These are phyloP conservation scores for Athalia cordata DNA, from an alignment of 2,888 invertebrate genomes.

Conservation along the genomic window DNA sequence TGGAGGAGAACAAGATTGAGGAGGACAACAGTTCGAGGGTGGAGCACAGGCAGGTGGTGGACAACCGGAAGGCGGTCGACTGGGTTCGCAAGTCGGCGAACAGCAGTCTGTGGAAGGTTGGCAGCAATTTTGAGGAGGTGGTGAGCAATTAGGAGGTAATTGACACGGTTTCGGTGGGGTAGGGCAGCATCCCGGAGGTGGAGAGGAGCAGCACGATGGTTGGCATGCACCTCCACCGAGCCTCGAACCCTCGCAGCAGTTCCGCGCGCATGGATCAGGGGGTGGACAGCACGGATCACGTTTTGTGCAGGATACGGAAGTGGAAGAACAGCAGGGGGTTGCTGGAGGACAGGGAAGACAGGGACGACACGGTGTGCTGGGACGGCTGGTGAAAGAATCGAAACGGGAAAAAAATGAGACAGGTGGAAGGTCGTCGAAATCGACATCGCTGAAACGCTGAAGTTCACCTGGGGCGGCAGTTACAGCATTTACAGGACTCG, in stretches of 20 bases:
- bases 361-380: constrained; percentile 38
- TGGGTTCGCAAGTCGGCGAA: background rate
- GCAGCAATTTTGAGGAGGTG: constrained; percentile 10
- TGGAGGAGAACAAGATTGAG: constrained; percentile 35
- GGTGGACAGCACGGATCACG: constrained; percentile 29
- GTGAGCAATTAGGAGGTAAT: constrained; percentile 2
- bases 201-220: background rate
- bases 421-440: background rate
- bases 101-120: constrained; percentile 19
- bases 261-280: constrained; percentile 12
- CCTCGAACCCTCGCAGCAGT: constrained; percentile 24
- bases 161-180: background rate
- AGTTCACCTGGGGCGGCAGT: constrained; percentile 60
- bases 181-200: constrained; percentile 14
- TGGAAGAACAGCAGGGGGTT: constrained; percentile 25
- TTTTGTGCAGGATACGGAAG: constrained; percentile 23
- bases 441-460: no score
- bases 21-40: constrained; percentile 45
- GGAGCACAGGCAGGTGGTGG: constrained; percentile 22
- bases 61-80: constrained; percentile 1
- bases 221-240: constrained; percentile 37
- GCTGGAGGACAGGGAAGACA: constrained; percentile 33
- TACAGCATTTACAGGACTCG: constrained; percentile 62
- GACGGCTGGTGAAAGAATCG: constrained; percentile 19
- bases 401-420: background rate